Conservation (phyloP, 1,140 invertebrate genomes). For the Psilanteris sp. region DNA sequence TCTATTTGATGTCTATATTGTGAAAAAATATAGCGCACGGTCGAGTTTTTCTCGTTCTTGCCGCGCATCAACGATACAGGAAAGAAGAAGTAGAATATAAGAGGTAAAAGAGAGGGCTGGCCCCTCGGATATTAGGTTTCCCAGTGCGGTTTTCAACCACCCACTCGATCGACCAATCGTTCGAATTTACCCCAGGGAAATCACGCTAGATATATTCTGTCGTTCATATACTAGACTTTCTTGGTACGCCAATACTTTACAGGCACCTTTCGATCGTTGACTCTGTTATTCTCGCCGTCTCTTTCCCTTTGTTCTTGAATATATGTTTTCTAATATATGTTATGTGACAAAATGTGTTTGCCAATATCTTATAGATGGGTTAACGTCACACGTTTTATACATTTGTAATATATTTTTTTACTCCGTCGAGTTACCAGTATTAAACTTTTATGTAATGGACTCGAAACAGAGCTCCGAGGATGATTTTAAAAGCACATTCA, state of each 20-base stretch:
- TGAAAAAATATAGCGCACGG: slow-evolving; percentile 12
- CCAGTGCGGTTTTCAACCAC: slow-evolving; percentile 79
- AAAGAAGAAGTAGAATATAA: slow-evolving; percentile 50
- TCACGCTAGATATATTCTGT: slow-evolving; percentile 75
- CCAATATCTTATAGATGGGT: slow-evolving; percentile 4
- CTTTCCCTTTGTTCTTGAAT: slow-evolving; percentile 44
- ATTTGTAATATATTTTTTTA: slow-evolving; percentile 13
- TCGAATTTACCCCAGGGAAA: slow-evolving; percentile 78
- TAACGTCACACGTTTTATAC: slow-evolving; percentile 14
- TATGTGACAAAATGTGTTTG: slow-evolving; percentile 39
- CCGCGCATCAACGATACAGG: slow-evolving; percentile 52
- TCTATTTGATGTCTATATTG: slow-evolving; percentile 4
- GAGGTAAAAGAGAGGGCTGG: slow-evolving; percentile 65
- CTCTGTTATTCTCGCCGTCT: slow-evolving; percentile 13
- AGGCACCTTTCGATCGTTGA: slow-evolving; percentile 44
- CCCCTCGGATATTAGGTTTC: slow-evolving; percentile 78
- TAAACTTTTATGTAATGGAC: slow-evolving; percentile 15
- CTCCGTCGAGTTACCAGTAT: slow-evolving; percentile 1
- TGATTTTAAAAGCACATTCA: too few species aligned
- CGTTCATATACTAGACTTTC: slow-evolving; percentile 68
- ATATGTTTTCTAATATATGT: slow-evolving; percentile 48
- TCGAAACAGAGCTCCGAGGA: neutral
- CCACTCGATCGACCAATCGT: slow-evolving; percentile 79
- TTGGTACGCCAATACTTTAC: slow-evolving; percentile 44
- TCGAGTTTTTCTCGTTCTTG: slow-evolving; percentile 46